phyloP scores from a whole-genome alignment of 2,888 invertebrate genomes.

The Cremastinae sp. region DNA sequence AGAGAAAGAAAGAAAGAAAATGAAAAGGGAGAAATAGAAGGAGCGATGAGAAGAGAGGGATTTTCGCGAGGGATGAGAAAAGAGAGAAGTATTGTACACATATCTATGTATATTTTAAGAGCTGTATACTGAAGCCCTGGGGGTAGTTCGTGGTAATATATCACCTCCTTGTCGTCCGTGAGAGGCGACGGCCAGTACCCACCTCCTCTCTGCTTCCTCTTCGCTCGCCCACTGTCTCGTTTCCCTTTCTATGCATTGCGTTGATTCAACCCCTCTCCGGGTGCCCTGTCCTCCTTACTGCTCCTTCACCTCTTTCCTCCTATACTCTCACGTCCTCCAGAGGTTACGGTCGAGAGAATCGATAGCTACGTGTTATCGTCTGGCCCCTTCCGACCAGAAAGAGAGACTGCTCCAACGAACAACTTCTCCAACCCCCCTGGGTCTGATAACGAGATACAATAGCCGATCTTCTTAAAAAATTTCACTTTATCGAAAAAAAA shows the following conservation, averaged over 20 bases:
- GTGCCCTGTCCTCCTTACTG: constrained; percentile 38
- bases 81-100: constrained; percentile 45
- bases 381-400: constrained; percentile 16
- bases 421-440: constrained; percentile 9
- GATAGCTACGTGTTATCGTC: constrained; percentile 64
- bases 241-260: constrained; percentile 48
- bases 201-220: constrained; percentile 64
- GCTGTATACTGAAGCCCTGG: constrained; percentile 58
- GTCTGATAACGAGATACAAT: constrained; percentile 48
- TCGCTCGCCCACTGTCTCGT: constrained; percentile 53
- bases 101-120: constrained; percentile 19
- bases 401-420: not conserved
- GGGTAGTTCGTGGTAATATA: constrained; percentile 77
- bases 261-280: constrained; percentile 22
- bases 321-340: constrained; percentile 51
- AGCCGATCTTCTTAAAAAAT: constrained; percentile 49
- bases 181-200: constrained; percentile 76
- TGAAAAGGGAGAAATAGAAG: too few relatives aligned
- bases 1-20: constrained; percentile 14
- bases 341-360: constrained; percentile 70
- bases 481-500: too few relatives aligned
- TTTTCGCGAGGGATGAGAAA: constrained; percentile 37
- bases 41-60: constrained; percentile 26
- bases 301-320: constrained; percentile 44
- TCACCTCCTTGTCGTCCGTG: constrained; percentile 79